A percentile compares a stretch with the other conserved stretches of the same genome.
phyloP scores from a whole-genome alignment of 2,797 vertebrate species.

The Apogon hyalosoma region DNA sequence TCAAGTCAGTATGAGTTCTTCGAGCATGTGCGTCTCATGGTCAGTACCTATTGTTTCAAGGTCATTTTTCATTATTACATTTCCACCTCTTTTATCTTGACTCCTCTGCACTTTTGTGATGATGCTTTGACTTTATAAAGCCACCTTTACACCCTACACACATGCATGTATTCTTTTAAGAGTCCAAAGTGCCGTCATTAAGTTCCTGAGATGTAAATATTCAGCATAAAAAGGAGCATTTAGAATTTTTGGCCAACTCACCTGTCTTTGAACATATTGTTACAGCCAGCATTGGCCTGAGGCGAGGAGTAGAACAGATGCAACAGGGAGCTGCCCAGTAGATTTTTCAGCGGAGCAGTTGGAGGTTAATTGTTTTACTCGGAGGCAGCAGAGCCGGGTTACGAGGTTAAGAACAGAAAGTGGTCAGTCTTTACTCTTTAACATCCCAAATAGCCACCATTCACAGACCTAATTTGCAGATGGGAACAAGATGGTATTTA shows the following conservation, averaged over 20 bases:
- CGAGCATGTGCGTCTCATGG: too few species aligned
- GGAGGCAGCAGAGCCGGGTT: slow-evolving; percentile 16
- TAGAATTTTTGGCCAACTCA: slow-evolving; percentile 15
- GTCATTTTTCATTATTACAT: too few species aligned
- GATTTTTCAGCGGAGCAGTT: slow-evolving; percentile 38
- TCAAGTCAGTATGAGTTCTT: too few species aligned
- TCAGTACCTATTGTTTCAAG: too few species aligned
- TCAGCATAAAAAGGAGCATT: slow-evolving; percentile 21
- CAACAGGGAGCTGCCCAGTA: slow-evolving; percentile 37
- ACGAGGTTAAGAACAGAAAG: slow-evolving; percentile 27
- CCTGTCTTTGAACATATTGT: slow-evolving; percentile 41
- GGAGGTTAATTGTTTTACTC: slow-evolving; percentile 63
- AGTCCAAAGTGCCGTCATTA: too few species aligned
- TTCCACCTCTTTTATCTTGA: too few species aligned
- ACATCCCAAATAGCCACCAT: slow-evolving; percentile 25
- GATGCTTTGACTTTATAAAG: too few species aligned
- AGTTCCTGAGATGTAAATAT: slow-evolving; percentile 8
- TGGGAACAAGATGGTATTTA: slow-evolving; percentile 4
- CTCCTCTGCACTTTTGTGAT: too few species aligned
- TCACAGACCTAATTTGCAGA: slow-evolving; percentile 18
- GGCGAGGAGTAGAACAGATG: slow-evolving; percentile 30
- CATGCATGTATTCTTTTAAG: too few species aligned
- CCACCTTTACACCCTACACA: too few species aligned
- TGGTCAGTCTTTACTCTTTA: slow-evolving; percentile 45
- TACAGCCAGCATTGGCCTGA: slow-evolving; percentile 48